Conservation (phyloP, 2,888 invertebrate genomes). For the Drosophila demipolita region DNA sequence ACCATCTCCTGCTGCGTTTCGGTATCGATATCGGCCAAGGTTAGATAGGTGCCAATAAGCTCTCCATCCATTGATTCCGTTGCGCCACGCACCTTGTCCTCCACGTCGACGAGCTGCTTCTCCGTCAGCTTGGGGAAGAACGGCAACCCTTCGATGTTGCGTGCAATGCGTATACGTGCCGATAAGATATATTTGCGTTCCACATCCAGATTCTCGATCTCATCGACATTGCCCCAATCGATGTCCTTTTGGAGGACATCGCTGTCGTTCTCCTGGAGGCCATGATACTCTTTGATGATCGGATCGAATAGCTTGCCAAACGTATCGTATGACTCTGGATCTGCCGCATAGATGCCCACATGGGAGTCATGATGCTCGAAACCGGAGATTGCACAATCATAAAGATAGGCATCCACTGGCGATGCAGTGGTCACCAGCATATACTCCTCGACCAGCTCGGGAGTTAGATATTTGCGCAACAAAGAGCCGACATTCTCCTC, state of each 20-base stretch:
- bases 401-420: slow-evolving; percentile 86
- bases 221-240: slow-evolving; percentile 88
- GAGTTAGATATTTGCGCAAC: slow-evolving; percentile 88
- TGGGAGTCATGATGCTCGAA: slow-evolving; percentile 88
- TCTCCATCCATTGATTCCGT: slow-evolving; percentile 86
- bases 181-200: slow-evolving; percentile 87
- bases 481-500: slow-evolving; percentile 86
- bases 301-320: slow-evolving; percentile 89
- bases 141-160: slow-evolving; percentile 87
- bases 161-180: slow-evolving; percentile 88
- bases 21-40: slow-evolving; percentile 87
- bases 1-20: slow-evolving; percentile 87
- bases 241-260: slow-evolving; percentile 87
- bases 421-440: slow-evolving; percentile 86
- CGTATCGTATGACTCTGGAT: slow-evolving; percentile 88
- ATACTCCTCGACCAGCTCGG: slow-evolving; percentile 86
- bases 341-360: slow-evolving; percentile 89
- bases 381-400: slow-evolving; percentile 88
- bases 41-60: slow-evolving; percentile 87
- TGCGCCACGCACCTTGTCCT: slow-evolving; percentile 85
- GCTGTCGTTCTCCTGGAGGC: slow-evolving; percentile 72
- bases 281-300: slow-evolving; percentile 89
- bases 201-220: slow-evolving; percentile 88
- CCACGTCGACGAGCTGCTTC: slow-evolving; percentile 87
- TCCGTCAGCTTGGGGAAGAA: slow-evolving; percentile 89